These are phyloP conservation scores for Cheiracanthium punctorium DNA, from an alignment of 2,888 invertebrate species.

Conservation along the genomic window DNA sequence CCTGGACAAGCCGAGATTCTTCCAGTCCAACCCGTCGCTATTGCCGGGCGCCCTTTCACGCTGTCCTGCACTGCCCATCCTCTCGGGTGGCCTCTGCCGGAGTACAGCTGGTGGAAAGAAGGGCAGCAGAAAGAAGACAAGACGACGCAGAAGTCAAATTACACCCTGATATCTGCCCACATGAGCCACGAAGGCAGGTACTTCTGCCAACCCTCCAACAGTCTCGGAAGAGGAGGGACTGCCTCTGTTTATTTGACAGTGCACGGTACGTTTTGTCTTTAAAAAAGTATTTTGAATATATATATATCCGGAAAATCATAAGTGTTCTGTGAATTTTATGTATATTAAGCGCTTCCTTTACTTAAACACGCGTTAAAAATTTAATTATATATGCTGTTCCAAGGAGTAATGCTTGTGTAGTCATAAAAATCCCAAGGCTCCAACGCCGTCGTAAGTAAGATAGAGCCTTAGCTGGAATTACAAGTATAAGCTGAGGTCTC, in stretches of 20 bases:
- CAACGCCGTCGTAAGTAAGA: too few species aligned
- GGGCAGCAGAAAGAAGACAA: conserved; percentile 81
- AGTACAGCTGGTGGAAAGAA: conserved; percentile 88
- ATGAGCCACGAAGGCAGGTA: conserved; percentile 89
- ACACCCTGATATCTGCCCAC: conserved; percentile 89
- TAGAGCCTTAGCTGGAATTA: too few species aligned
- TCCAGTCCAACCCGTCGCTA: conserved; percentile 71
- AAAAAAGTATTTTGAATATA: too few species aligned
- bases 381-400: too few species aligned
- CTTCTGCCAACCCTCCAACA: conserved; percentile 92
- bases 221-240: conserved; percentile 89
- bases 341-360: too few species aligned
- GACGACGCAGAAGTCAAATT: conserved; percentile 87
- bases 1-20: conserved; percentile 72
- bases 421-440: too few species aligned
- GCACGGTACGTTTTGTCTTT: conserved; percentile 76
- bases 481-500: too few species aligned
- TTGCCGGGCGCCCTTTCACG: conserved; percentile 79
- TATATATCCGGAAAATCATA: too few species aligned
- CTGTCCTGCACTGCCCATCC: conserved; percentile 88
- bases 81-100: conserved; percentile 93
- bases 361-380: too few species aligned
- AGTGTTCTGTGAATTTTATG: too few species aligned
- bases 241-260: conserved; percentile 90
- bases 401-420: too few species aligned